Conservation (phyloP, 2,888 invertebrate genomes). For the Scotopteryx bipunctaria region DNA sequence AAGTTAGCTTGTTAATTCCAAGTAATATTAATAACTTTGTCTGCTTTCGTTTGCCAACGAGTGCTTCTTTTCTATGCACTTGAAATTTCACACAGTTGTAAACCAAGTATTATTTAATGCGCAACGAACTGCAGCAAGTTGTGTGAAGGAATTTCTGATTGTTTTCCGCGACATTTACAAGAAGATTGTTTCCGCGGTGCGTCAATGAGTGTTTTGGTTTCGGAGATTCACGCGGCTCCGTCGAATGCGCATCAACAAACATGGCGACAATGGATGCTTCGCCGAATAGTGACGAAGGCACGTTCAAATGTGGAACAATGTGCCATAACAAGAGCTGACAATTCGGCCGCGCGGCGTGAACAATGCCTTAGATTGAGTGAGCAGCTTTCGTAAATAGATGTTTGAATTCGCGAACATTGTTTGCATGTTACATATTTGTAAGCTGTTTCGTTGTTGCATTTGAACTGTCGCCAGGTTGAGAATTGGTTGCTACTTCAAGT, state of each 20-base stretch:
- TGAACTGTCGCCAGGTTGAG: slow-evolving; percentile 12
- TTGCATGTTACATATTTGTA: slow-evolving; percentile 40
- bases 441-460: slow-evolving; percentile 27
- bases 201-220: slow-evolving; percentile 68
- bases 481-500: slow-evolving; percentile 6
- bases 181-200: slow-evolving; percentile 50
- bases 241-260: slow-evolving; percentile 64
- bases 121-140: neutral
- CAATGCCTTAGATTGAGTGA: slow-evolving; percentile 65
- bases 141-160: slow-evolving; percentile 20
- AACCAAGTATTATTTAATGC: neutral
- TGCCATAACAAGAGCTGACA: slow-evolving; percentile 71
- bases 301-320: slow-evolving; percentile 79
- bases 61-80: neutral
- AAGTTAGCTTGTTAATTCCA: too few species aligned
- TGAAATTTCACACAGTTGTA: neutral
- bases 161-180: slow-evolving; percentile 22
- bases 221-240: slow-evolving; percentile 62
- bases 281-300: slow-evolving; percentile 70
- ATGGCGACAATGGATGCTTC: slow-evolving; percentile 77
- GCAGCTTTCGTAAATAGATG: slow-evolving; percentile 61
- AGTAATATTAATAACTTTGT: too few species aligned
- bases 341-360: slow-evolving; percentile 63
- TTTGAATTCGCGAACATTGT: slow-evolving; percentile 40
- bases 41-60: neutral